Conservation (phyloP, 2,888 invertebrate genomes). For the Nomada goodeniana region DNA sequence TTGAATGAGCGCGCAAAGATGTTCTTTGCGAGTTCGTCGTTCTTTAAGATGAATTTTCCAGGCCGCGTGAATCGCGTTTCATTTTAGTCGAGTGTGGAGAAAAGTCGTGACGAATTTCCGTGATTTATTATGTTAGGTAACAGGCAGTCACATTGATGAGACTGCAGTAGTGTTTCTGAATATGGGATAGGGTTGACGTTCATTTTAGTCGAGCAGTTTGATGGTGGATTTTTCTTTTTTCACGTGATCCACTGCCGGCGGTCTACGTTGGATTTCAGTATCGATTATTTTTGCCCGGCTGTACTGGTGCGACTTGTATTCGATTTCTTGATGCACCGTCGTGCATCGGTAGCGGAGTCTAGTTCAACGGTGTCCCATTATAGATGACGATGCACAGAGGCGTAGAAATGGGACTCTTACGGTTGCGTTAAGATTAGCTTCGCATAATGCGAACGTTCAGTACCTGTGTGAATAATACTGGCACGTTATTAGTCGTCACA, state of each 20-base stretch:
- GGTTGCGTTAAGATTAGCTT: background rate
- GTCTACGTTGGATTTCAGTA: constrained; percentile 14
- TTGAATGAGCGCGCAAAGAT: no score
- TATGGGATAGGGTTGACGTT: no score
- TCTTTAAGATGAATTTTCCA: background rate
- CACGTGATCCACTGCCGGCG: constrained; percentile 1
- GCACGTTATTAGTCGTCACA: no score
- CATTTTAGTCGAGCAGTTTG: no score
- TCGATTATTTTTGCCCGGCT: constrained; percentile 27
- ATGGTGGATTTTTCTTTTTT: constrained; percentile 25
- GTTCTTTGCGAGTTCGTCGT: background rate
- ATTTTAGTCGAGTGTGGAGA: background rate
- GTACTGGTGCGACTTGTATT: constrained; percentile 36
- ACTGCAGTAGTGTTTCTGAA: background rate
- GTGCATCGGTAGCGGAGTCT: constrained; percentile 57
- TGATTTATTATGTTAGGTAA: background rate
- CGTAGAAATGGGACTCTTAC: constrained; percentile 58
- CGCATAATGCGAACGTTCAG: background rate
- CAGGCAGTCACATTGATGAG: background rate
- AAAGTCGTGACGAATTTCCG: background rate
- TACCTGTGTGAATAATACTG: background rate
- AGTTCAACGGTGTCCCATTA: constrained; percentile 75
- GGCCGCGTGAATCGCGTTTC: background rate
- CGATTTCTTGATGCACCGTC: constrained; percentile 56
- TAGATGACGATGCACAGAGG: constrained; percentile 74